phyloP scores from a whole-genome alignment of 2,888 invertebrate species.

The Phaonia tiefii region DNA sequence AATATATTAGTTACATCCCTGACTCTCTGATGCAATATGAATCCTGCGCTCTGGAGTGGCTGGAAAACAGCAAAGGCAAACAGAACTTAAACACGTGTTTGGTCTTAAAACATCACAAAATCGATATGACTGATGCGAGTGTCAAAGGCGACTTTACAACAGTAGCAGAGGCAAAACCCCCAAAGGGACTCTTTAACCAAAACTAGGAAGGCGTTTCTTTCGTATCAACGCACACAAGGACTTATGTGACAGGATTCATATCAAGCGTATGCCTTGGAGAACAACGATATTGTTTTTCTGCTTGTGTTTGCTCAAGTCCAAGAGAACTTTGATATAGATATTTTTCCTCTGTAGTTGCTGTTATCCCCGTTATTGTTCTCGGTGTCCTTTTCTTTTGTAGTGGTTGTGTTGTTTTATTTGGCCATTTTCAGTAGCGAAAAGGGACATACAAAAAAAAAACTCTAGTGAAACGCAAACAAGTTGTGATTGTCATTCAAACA shows the following conservation, averaged over 20 bases:
- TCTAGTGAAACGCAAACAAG: slow-evolving; percentile 50
- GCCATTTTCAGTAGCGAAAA: slow-evolving; percentile 58
- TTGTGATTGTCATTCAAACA: slow-evolving; percentile 66
- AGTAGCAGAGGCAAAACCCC: slow-evolving; percentile 36
- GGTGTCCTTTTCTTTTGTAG: slow-evolving; percentile 52
- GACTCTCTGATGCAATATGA: slow-evolving; percentile 44
- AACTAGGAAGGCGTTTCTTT: slow-evolving; percentile 35
- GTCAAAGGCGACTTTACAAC: slow-evolving; percentile 16
- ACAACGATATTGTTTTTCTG: slow-evolving; percentile 38
- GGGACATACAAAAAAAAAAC: too few species aligned
- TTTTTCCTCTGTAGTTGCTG: slow-evolving; percentile 15
- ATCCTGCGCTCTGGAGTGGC: background rate
- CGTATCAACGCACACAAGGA: slow-evolving; percentile 11
- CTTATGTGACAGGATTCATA: slow-evolving; percentile 32
- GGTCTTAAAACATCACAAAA: slow-evolving; percentile 63
- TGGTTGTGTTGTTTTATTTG: slow-evolving; percentile 59
- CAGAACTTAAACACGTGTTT: slow-evolving; percentile 64
- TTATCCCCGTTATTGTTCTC: slow-evolving; percentile 16
- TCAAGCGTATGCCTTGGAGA: slow-evolving; percentile 34
- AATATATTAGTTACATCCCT: slow-evolving; percentile 55
- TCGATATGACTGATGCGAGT: slow-evolving; percentile 8
- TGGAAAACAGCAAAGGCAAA: slow-evolving; percentile 37
- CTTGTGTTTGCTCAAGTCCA: background rate
- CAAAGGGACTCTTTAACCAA: slow-evolving; percentile 61
- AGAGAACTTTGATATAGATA: slow-evolving; percentile 52